Evolutionary conservation across 2,113 vertebrate genomes (phyloP), one percentile per base, ranked within the genome.

Genomic region (Calyptommatus sinebrachiatus): DNA sequence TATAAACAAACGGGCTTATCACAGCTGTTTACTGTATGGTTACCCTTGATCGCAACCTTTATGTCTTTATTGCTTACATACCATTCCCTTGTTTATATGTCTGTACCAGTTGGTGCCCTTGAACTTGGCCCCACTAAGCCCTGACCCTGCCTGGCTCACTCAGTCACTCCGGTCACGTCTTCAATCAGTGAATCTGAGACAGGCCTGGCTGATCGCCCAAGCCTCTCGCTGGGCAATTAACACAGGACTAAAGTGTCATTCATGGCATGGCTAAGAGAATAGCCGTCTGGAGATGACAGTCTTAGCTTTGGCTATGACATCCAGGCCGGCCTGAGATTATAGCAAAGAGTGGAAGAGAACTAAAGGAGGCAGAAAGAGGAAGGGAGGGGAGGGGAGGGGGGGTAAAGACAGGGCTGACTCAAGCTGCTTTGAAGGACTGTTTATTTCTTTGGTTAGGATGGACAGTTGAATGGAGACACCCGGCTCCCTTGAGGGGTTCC

Each of bases 51-150:
- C 91, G 88, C 93, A 94, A 95, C 94, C 93, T 96, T 93, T 92
- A 91, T 89, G 91, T 93, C 94, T 95, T 93, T 92, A 92, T 91
- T 95, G 92, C 93, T 93, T 92, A 95, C 94, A 95, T 95, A 94
- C 94, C 91, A 94, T 92, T 92, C 89, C 90, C 92, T 93, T 96
- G 94, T 96, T 96, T 95, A 93, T 93, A 86, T 1, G 78, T 93
- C 91, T 92, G 91, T 93, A 93, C 91, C 91, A 93, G 93, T 84
- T 88, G 22, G 92, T 91, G 94, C 93, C 95, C 94, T 96, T 96
- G 96, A 96, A 94, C 94, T 94, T 95, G 94, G 93, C 91, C 91
- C 90, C 77, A 5, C 57, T 6, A 70, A 89, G 88, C 89, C 91
- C 88, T 29, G 88, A 89, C 53, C 67, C 77, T 35, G 24, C 87